Conservation (phyloP, 2,888 invertebrate genomes). For the Apamea epomidion region DNA sequence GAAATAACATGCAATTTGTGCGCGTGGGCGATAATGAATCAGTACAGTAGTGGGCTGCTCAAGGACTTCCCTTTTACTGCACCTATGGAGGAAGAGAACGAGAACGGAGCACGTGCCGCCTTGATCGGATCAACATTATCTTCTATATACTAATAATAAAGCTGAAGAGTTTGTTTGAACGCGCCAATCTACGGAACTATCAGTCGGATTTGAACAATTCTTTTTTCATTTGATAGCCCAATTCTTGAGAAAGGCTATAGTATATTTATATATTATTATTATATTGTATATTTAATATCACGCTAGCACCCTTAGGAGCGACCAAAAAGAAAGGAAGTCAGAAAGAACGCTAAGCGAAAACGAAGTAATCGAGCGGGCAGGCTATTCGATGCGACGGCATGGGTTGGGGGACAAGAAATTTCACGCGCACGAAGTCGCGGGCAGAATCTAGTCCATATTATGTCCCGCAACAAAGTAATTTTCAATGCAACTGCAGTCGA, state of each 20-base stretch:
- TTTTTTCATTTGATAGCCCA: background rate
- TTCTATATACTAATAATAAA: background rate
- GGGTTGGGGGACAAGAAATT: background rate
- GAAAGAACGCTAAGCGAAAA: background rate
- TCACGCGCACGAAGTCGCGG: background rate
- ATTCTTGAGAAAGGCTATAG: background rate
- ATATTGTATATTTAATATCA: background rate
- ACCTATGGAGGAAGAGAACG: constrained; percentile 75
- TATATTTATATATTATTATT: too few relatives aligned
- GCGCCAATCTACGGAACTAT: background rate
- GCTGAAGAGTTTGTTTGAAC: background rate
- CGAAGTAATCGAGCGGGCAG: background rate
- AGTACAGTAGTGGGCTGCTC: constrained; percentile 80
- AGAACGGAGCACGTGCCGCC: constrained; percentile 65
- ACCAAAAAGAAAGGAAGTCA: background rate
- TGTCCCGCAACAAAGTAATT: constrained; percentile 22
- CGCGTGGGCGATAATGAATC: constrained; percentile 87
- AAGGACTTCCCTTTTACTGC: constrained; percentile 89
- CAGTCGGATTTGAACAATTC: background rate
- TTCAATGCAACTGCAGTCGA: constrained; percentile 17
- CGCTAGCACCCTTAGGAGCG: background rate
- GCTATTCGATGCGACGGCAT: background rate
- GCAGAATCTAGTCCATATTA: background rate
- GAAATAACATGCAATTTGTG: constrained; percentile 74
- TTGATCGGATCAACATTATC: constrained; percentile 37